These are phyloP conservation scores for Thalassarche chlororhynchos DNA, from an alignment of 2,113 vertebrate species.

Conservation along the genomic window DNA sequence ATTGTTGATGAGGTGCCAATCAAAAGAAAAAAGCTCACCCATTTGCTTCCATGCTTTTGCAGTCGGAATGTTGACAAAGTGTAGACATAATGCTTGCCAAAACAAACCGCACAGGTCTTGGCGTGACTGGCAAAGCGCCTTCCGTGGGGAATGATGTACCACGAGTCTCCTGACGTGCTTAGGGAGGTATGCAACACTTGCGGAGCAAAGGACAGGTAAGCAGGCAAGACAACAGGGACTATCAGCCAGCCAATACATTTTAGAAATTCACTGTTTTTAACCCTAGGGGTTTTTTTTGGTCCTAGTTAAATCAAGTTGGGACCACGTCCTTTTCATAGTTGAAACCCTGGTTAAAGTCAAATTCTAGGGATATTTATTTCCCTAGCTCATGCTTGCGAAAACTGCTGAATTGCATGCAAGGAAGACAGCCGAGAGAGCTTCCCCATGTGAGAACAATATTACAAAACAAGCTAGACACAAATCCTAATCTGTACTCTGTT, in stretches of 20 bases:
- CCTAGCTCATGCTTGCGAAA: neutral
- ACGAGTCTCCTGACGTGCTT: neutral
- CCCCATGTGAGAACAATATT: neutral
- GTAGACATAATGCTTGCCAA: accelerated
- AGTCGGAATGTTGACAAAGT: no score
- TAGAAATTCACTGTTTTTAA: neutral
- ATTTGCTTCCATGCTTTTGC: neutral
- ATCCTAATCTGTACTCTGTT: neutral
- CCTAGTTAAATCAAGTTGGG: neutral
- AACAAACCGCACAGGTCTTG: accelerated
- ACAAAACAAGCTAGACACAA: neutral
- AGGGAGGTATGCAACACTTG: accelerated
- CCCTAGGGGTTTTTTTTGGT: neutral
- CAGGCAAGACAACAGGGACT: neutral
- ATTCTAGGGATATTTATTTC: neutral
- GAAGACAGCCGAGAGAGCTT: neutral
- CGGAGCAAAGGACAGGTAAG: neutral
- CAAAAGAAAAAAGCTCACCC: neutral
- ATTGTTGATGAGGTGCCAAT: neutral
- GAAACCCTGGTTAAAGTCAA: neutral
- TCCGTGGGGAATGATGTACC: accelerated
- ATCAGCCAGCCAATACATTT: no score
- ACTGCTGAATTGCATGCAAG: neutral
- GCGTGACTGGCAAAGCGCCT: accelerated
- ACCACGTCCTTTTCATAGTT: neutral